Base-by-base conservation (phyloP, 2,888 invertebrate species). In the Geotrupes spiniger region DNA sequence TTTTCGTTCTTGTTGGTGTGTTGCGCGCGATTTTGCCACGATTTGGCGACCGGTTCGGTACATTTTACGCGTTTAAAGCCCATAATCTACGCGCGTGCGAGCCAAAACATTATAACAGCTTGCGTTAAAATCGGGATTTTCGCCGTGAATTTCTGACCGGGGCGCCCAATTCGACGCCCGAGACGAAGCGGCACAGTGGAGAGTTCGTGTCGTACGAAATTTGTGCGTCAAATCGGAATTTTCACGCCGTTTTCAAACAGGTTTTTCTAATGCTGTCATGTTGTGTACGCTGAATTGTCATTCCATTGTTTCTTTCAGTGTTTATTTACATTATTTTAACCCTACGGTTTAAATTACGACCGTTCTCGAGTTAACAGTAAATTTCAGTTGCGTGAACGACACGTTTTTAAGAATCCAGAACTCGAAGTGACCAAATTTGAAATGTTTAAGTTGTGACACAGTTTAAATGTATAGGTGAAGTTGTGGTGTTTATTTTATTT, bases 21-120 rank as follows among this genome's bases (percentile, higher is more conserved):
- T 17, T 21, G 39, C 27, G 40, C 27, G 14, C 12, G 39, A 36
- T 47, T 40, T 47, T 17, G 41, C 28, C 29, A n/a, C 11, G 36
- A 26, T 25, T 45, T 46, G 28, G 21, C 45, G 12, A 33, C 40
- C 38, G 12, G 36, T 36, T 39, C 29, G 27, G 49, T 44, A 39
- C 42, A 41, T 41, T 52, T 52, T 52, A 47, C 31, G 42, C 40
- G 44, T 51, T 49, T 46, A 54, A 55, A 52, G 42, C 46, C 46
- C 48, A 53, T 51, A 54, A 49, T 52, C 45, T 46, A 65, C 63
- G 69, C 71, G 71, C 70, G 71, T 69, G 68, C 57, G 49, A 66
- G 62, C 67, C 69, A 70, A 72, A 72, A 72, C 71, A 71, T 70
- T 66, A 62, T 56, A 69, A 69, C 68, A 68, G 67, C 70, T 69